Conservation (phyloP, 2,113 vertebrate species). For the Plectropomus leopardus region DNA sequence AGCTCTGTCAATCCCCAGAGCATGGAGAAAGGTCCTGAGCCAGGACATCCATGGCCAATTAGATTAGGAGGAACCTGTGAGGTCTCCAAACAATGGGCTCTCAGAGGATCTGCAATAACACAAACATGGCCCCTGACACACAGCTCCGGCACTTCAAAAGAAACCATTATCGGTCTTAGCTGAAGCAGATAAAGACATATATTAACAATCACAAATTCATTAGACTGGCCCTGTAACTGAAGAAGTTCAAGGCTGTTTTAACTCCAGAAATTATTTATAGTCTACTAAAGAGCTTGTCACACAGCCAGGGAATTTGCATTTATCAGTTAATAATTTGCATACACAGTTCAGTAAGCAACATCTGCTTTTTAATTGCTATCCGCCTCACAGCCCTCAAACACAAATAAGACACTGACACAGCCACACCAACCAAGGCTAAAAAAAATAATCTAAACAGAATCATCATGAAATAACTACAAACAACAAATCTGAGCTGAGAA, state of each 20-base stretch:
- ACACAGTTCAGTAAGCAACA: not conserved
- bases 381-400: not conserved
- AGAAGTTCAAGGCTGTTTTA: constrained; percentile 39
- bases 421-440: not conserved
- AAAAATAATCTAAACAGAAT: not conserved
- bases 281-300: not conserved
- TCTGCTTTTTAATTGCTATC: not conserved
- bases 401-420: not conserved
- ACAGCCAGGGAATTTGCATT: not conserved
- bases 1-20: constrained; percentile 70
- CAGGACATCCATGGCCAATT: constrained; percentile 71
- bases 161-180: constrained; percentile 54
- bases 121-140: constrained; percentile 75
- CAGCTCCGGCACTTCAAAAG: constrained; percentile 69
- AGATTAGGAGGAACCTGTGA: constrained; percentile 74
- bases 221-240: constrained; percentile 8
- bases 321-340: not conserved
- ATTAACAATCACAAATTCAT: constrained; percentile 61
- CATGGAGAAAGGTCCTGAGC: constrained; percentile 68
- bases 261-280: not conserved
- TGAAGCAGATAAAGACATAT: constrained; percentile 45
- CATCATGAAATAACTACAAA: not conserved
- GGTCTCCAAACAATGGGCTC: constrained; percentile 75
- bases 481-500: constrained; percentile 18
- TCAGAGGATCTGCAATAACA: constrained; percentile 78